These are phyloP conservation scores for Desmophyllum pertusum DNA, from an alignment of 92 coral and sea anemone species.

Conservation along the genomic window DNA sequence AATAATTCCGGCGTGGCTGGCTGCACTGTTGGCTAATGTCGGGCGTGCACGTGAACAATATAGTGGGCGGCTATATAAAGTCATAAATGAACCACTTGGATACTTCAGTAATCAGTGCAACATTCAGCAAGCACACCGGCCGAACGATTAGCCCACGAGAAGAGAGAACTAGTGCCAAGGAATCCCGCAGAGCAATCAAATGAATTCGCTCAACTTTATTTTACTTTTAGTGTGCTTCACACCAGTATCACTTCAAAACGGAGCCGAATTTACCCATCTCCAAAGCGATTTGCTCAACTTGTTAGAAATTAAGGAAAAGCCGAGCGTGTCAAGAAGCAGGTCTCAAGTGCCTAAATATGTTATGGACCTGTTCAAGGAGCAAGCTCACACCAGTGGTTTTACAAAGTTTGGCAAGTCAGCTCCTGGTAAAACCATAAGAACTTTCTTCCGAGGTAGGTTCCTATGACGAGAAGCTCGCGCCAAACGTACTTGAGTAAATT, in stretches of 20 bases:
- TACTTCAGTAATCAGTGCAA: conserved; percentile 39
- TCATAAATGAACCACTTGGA: conserved; percentile 44
- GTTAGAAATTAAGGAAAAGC: conserved; percentile 80
- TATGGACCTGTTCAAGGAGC: conserved; percentile 76
- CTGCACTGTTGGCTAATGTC: conserved; percentile 41
- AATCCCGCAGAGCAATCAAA: conserved; percentile 65
- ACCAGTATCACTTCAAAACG: conserved; percentile 45
- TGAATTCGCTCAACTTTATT: conserved; percentile 60
- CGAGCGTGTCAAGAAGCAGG: conserved; percentile 75
- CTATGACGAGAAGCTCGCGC: conserved; percentile 3
- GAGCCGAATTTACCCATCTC: conserved; percentile 56
- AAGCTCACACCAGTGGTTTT: conserved; percentile 75
- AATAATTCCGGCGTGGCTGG: conserved; percentile 60
- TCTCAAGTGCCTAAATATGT: conserved; percentile 85
- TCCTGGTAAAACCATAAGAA: conserved; percentile 79
- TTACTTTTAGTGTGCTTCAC: conserved; percentile 68
- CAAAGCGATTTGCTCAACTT: conserved; percentile 80
- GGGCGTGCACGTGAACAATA: conserved; percentile 59
- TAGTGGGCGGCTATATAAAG: conserved; percentile 54
- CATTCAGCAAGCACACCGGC: conserved; percentile 17
- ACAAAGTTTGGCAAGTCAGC: conserved; percentile 63
- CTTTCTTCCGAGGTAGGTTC: conserved; percentile 83
- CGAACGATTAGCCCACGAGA: conserved; percentile 32
- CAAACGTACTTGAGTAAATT: conserved; percentile 14
- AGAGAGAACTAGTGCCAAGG: conserved; percentile 15